Percentiles rank a stretch among this genome's conserved stretches.
Evolutionary conservation across 1,140 invertebrate genomes (phyloP).

Genomic region (Drosophila carrolli): DNA sequence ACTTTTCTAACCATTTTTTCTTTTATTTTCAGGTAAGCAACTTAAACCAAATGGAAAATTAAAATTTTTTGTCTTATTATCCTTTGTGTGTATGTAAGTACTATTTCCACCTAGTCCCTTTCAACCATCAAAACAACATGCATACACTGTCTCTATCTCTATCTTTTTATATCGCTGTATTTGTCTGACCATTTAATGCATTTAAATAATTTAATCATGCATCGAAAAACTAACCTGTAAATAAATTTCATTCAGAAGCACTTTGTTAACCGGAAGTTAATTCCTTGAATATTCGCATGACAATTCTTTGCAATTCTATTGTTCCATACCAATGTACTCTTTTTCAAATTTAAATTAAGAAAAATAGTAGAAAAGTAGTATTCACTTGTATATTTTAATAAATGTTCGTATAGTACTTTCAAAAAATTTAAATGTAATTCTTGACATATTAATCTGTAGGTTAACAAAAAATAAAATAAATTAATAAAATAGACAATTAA

Average conservation of each 20-base stretch:
- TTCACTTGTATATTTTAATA: no score
- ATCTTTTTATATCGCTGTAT: conserved; percentile 16
- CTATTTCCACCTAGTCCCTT: background rate
- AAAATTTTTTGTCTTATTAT: background rate
- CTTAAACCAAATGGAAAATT: background rate
- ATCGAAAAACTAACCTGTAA: conserved; percentile 37
- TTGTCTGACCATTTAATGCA: conserved; percentile 17
- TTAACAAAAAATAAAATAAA: no score
- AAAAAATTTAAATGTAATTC: no score
- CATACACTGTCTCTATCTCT: background rate
- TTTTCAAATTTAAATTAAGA: no score
- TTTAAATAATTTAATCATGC: conserved; percentile 25
- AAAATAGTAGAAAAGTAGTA: no score
- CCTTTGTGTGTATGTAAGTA: conserved; percentile 24
- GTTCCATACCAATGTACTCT: no score
- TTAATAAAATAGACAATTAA: no score
- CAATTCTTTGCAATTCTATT: background rate
- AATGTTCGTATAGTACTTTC: no score
- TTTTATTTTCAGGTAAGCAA: conserved; percentile 38
- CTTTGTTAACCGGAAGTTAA: background rate
- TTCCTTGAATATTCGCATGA: background rate
- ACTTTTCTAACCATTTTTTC: conserved; percentile 1
- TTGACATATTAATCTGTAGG: no score
- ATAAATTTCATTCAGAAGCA: conserved; percentile 7
- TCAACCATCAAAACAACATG: conserved; percentile 17